These are phyloP conservation scores for Pasiphila rectangulata DNA, from an alignment of 2,888 invertebrate genomes.

Conservation along the genomic window DNA sequence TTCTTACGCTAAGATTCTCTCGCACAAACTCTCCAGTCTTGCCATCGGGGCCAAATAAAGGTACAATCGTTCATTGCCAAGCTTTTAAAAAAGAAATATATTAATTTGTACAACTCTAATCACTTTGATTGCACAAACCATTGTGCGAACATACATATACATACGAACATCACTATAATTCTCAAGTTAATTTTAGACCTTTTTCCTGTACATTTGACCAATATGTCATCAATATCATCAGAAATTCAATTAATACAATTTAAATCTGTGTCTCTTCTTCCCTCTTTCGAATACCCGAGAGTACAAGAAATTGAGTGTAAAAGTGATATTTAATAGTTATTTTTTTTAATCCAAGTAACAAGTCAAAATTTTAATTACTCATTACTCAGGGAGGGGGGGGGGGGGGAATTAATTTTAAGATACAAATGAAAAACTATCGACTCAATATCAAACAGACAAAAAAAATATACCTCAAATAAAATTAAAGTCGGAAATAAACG, in stretches of 20 bases:
- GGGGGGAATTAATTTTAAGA: no score
- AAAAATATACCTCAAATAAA: no score
- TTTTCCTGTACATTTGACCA: not conserved
- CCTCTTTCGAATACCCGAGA: no score
- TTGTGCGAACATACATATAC: conserved; percentile 13
- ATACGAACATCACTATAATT: not conserved
- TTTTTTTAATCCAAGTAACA: no score
- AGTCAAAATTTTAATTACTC: no score
- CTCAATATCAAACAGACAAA: no score
- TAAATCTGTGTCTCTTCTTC: no score
- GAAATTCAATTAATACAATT: not conserved
- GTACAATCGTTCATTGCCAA: not conserved
- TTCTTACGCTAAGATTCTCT: conserved; percentile 4
- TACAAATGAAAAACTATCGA: no score
- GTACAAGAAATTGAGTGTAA: no score
- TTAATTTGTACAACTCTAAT: conserved; percentile 18
- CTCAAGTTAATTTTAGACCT: not conserved
- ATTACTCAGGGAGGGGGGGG: no score
- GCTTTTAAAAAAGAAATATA: conserved; percentile 6
- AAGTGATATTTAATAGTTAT: no score
- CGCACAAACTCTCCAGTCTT: conserved; percentile 2
- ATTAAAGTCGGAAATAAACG: no score
- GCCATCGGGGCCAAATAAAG: conserved; percentile 1
- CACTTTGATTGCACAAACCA: conserved; percentile 12
- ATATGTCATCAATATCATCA: not conserved